phyloP scores from a whole-genome alignment of 2,113 vertebrate species.

The Erythrocercus mccallii region DNA sequence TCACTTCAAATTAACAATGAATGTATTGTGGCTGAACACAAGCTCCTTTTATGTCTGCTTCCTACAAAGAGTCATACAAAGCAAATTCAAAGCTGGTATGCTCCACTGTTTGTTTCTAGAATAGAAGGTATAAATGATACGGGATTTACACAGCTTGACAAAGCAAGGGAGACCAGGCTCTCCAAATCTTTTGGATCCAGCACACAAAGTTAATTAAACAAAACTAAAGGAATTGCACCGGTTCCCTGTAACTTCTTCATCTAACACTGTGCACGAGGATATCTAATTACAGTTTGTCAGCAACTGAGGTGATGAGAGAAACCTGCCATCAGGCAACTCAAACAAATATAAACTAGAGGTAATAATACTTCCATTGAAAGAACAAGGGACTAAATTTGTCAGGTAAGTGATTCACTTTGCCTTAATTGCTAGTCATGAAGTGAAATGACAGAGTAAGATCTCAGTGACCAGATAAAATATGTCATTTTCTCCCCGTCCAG shows the following conservation, averaged over 20 bases:
- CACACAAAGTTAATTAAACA: slow-evolving; percentile 32
- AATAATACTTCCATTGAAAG: background rate
- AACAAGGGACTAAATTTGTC: slow-evolving; percentile 12
- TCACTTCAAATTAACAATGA: slow-evolving; percentile 42
- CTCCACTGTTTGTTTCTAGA: slow-evolving; percentile 11
- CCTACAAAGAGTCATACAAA: slow-evolving; percentile 32
- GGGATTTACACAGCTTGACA: slow-evolving; percentile 13
- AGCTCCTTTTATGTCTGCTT: slow-evolving; percentile 15
- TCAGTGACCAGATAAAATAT: slow-evolving; percentile 10
- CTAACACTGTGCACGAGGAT: background rate
- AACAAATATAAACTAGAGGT: slow-evolving; percentile 6
- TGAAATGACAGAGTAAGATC: background rate
- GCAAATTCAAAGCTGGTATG: background rate
- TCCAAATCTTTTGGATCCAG: slow-evolving; percentile 15
- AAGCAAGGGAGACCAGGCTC: background rate
- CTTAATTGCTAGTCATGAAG: slow-evolving; percentile 21
- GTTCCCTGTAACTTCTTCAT: slow-evolving; percentile 1
- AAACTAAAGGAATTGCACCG: background rate
- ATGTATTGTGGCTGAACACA: slow-evolving; percentile 18
- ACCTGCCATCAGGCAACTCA: slow-evolving; percentile 17
- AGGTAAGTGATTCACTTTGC: slow-evolving; percentile 10
- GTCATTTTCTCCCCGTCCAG: background rate
- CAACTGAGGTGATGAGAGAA: background rate
- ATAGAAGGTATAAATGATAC: slow-evolving; percentile 11
- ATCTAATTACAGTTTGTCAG: slow-evolving; percentile 23